Evolutionary conservation across 2,888 invertebrate genomes (phyloP), one percentile per base, ranked within the genome.

Genomic region (Ctena decussata): DNA sequence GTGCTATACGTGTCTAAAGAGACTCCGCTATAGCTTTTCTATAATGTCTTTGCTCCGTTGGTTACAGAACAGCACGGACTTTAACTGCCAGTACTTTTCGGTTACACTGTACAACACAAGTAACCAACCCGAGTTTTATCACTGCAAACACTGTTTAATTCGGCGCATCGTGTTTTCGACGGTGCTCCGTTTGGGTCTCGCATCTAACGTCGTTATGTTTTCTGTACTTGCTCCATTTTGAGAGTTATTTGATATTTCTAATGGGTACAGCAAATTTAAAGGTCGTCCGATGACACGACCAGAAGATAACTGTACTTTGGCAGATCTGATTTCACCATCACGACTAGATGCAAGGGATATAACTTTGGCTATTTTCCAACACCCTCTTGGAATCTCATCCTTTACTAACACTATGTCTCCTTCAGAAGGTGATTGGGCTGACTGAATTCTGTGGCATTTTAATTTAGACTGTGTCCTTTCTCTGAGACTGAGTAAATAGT

Each of bases 401-500:
- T 77, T 77, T 30, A 77, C 44, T n/a, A 77, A 35, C 77, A 77
- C 77, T 12, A 75, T 44, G 44, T 75, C 75, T 39, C 75, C 75
- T 21, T 44, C 27, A 37, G 46, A 57, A 35, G 65, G 77, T 11
- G 77, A 27, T 65, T 44, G 32, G n/a, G n/a, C n/a, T n/a, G n/a
- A n/a, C n/a, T n/a, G n/a, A n/a, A n/a, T n/a, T n/a, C n/a, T n/a
- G n/a, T n/a, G n/a, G n/a, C n/a, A n/a, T n/a, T n/a, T n/a, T n/a
- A n/a, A n/a, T n/a, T n/a, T n/a, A n/a, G n/a, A n/a, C 35, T 72
- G 41, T 41, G 70, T 71, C 71, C 75, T 37, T 76, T 79, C 79
- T 27, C 71, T 74, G 2, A 83, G 44, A 39, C 76, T 75, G 1
- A 75, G 53, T 32, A 83, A 32, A 41, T 79, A 79, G 21, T 79